A percentile compares a stretch with the other conserved stretches of the same genome.
These are phyloP conservation scores for Aegypius monachus DNA, from an alignment of 2,113 vertebrate species.

Conservation along the genomic window DNA sequence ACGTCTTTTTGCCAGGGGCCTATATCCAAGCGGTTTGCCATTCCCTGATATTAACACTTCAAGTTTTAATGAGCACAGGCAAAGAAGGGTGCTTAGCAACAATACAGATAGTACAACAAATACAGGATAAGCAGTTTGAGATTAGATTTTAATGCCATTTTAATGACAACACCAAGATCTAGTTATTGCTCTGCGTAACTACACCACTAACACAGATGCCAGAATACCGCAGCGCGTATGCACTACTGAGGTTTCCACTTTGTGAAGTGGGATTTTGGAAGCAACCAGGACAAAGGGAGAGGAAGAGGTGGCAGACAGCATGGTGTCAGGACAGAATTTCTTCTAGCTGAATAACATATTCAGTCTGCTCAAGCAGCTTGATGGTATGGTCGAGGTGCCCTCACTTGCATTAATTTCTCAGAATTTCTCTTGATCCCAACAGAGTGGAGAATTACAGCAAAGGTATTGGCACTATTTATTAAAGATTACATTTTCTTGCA, in stretches of 20 bases:
- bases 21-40: neutral
- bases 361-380: neutral
- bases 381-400: neutral
- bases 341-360: neutral
- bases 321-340: neutral
- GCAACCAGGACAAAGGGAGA: neutral
- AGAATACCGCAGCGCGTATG: neutral
- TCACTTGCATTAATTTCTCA: neutral
- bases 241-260: neutral
- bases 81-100: constrained; percentile 21
- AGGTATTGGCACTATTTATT: neutral
- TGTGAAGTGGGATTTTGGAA: neutral
- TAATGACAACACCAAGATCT: neutral
- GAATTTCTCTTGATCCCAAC: neutral
- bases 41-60: neutral
- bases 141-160: constrained; percentile 33
- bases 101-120: neutral
- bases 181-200: neutral
- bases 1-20: neutral
- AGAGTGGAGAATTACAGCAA: neutral
- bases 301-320: neutral
- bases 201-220: neutral
- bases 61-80: constrained; percentile 30
- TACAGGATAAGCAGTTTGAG: neutral
- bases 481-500: neutral